Evolutionary conservation across 2,888 invertebrate species (phyloP).

Genomic region (Polietes domitor): DNA sequence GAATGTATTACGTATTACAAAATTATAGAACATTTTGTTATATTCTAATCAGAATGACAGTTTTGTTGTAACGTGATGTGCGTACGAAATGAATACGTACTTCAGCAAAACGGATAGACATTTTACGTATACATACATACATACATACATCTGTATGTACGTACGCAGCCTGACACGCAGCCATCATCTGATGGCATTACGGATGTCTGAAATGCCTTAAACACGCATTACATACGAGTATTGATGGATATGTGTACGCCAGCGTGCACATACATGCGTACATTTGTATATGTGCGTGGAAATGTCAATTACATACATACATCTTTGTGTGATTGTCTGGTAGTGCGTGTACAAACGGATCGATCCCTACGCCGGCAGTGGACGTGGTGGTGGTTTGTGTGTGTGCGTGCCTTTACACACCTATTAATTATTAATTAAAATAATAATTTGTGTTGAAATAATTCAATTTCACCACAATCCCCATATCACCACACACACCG

Average conservation of each 20-base stretch:
- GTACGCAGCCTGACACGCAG: too few relatives aligned
- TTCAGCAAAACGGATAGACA: neutral
- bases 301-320: neutral
- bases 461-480: conserved; percentile 56
- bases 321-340: neutral
- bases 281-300: neutral
- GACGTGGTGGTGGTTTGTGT: neutral
- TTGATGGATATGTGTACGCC: too few relatives aligned
- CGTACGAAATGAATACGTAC: conserved; percentile 50
- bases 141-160: too few relatives aligned
- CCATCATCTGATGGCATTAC: neutral
- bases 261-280: too few relatives aligned
- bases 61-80: conserved; percentile 62
- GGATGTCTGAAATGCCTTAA: neutral
- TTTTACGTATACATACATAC: neutral
- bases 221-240: neutral
- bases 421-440: conserved; percentile 66
- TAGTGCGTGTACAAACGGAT: neutral
- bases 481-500: neutral
- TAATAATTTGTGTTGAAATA: conserved; percentile 60
- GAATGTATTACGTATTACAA: conserved; percentile 1
- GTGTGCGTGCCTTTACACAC: conserved; percentile 37
- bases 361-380: neutral
- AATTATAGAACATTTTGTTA: conserved; percentile 39
- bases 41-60: conserved; percentile 64